Evolutionary conservation across 2,888 invertebrate species (phyloP).

Genomic region (Cheilosia pagana): DNA sequence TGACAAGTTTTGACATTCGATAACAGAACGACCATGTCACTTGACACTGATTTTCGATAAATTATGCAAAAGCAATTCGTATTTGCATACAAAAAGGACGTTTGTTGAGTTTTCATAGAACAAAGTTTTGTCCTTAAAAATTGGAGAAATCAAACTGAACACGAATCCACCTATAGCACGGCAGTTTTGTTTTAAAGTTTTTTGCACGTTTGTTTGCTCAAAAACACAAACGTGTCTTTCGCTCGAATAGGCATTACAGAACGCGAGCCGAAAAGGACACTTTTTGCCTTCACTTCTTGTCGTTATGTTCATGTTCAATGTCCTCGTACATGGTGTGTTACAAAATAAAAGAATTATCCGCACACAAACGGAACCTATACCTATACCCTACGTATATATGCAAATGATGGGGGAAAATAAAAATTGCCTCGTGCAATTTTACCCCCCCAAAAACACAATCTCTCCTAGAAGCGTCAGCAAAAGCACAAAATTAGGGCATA

Average conservation of each 20-base stretch:
- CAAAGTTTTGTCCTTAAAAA: conserved; percentile 31
- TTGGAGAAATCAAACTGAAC: conserved; percentile 19
- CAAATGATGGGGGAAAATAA: conserved; percentile 32
- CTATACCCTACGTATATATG: conserved; percentile 12
- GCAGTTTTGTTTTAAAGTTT: conserved; percentile 23
- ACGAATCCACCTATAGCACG: conserved; percentile 23
- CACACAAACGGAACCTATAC: conserved; percentile 27
- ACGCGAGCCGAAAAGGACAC: conserved; percentile 40
- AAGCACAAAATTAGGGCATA: conserved; percentile 64
- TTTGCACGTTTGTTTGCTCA: conserved; percentile 58
- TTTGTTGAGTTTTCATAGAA: conserved; percentile 42
- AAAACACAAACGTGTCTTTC: conserved; percentile 48
- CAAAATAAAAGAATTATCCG: conserved; percentile 12
- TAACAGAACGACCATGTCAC: conserved; percentile 18
- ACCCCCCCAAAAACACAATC: conserved; percentile 1
- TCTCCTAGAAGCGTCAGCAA: not conserved
- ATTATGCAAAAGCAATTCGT: conserved; percentile 16
- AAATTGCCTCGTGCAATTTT: conserved; percentile 66
- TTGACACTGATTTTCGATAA: conserved; percentile 41
- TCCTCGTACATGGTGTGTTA: conserved; percentile 30
- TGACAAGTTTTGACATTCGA: conserved; percentile 31
- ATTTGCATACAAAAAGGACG: conserved; percentile 23
- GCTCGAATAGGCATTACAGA: conserved; percentile 38
- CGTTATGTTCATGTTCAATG: conserved; percentile 20
- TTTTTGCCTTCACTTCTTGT: conserved; percentile 23